Evolutionary conservation across 2,888 invertebrate genomes (phyloP).

Genomic region (Steromphala cineraria): DNA sequence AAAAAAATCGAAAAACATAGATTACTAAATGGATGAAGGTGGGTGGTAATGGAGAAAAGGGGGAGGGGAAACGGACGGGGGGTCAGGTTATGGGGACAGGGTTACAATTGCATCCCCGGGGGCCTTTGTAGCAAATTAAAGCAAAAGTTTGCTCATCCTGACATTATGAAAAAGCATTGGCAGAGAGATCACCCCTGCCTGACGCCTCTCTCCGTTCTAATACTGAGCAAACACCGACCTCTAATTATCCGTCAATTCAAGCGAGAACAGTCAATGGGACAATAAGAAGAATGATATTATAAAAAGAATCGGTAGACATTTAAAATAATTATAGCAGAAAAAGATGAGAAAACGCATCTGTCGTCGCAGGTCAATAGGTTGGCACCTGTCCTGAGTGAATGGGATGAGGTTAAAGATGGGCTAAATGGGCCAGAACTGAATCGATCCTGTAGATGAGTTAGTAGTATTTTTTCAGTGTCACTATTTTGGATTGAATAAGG

Average conservation of each 20-base stretch:
- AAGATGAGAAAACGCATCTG: constrained; percentile 10
- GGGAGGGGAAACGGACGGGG: background rate
- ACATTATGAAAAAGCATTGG: background rate
- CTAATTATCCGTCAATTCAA: background rate
- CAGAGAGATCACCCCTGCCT: background rate
- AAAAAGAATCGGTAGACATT: background rate
- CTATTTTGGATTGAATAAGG: too few species aligned
- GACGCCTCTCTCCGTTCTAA: background rate
- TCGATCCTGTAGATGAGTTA: too few species aligned
- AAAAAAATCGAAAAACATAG: too few species aligned
- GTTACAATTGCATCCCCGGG: background rate
- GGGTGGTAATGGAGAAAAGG: too few species aligned
- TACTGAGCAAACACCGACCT: background rate
- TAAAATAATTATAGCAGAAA: background rate
- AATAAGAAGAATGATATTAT: background rate
- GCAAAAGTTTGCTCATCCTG: background rate
- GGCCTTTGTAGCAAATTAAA: background rate
- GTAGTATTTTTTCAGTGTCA: too few species aligned
- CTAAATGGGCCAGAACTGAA: too few species aligned
- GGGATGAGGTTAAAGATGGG: too few species aligned
- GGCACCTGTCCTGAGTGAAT: too few species aligned
- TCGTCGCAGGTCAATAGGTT: background rate
- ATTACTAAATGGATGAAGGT: too few species aligned
- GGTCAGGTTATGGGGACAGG: background rate
- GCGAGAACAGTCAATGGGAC: background rate